Evolutionary conservation across 2,113 vertebrate species (phyloP), one percentile per base, ranked within the genome.

Genomic region (Oryctolagus cuniculus): DNA sequence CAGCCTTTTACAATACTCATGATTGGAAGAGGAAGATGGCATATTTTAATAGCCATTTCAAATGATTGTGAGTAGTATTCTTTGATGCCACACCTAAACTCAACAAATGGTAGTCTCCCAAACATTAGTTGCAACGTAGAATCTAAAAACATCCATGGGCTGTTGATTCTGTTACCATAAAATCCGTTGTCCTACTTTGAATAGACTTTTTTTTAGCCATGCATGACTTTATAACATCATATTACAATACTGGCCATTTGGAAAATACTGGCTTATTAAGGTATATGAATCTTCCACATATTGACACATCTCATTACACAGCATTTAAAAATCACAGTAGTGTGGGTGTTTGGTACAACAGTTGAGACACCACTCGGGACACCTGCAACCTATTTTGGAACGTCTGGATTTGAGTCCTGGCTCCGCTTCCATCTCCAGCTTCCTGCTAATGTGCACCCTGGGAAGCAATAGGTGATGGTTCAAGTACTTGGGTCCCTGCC

Each of bases 1-100:
- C 53, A 90, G 67, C 34, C 19, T 87, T 17, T 79, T 3, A 69
- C 13, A 73, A 74, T 67, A 34, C 38, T 92, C 1, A 13, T 67
- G 82, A 12, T 15, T 85, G 67, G 58, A 90, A 87, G 90, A 87
- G 58, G 24, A 91, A 86, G n/a, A 9, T 66, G 31, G 13, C 55
- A 25, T 55, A 24, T 83, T 83, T 87, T 84, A n/a, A 34, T 74
- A 55, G n/a, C 8, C 27, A 61, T 73, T 88, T 44, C 10, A 67
- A 6, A 11, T 69, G 87, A 75, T 66, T 73, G 21, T 87, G 72
- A 15, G 10, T 92, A 38, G 58, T 87, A 38, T 80, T 80, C n/a
- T 88, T 85, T 81, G 58, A 87, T 87, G 66, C 29, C 34, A 64
- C 7, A 55, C 51, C 63, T 74, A 90, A 93, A 91, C 24, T 78